These are phyloP conservation scores for Sturmia bella DNA, from an alignment of 2,888 invertebrate genomes.

Conservation along the genomic window DNA sequence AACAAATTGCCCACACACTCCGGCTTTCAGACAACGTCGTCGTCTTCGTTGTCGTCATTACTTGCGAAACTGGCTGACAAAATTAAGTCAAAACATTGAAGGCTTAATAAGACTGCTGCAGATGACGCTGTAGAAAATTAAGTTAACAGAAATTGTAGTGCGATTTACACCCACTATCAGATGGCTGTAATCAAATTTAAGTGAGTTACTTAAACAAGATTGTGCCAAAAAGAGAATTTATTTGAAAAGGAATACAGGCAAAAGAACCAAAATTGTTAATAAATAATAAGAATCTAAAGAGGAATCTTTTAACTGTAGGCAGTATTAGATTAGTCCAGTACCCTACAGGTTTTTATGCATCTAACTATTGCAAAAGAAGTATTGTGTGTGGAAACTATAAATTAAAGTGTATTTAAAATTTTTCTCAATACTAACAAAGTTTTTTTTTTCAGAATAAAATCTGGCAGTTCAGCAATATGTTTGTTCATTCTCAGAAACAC, in stretches of 20 bases:
- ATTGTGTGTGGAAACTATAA: too few relatives aligned
- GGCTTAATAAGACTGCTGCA: constrained; percentile 58
- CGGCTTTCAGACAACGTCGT: not conserved
- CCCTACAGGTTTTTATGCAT: not conserved
- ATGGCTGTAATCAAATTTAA: constrained; percentile 47
- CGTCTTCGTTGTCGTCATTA: not conserved
- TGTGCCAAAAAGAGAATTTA: constrained; percentile 15
- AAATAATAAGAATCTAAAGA: not conserved
- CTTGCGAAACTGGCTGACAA: constrained; percentile 45
- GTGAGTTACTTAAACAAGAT: constrained; percentile 32
- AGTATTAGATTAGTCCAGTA: not conserved
- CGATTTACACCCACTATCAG: constrained; percentile 74
- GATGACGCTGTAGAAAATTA: constrained; percentile 32
- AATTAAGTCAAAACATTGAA: constrained; percentile 69
- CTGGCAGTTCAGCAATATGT: too few relatives aligned
- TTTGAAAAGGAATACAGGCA: constrained; percentile 13
- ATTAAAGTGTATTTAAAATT: too few relatives aligned
- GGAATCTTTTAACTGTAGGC: not conserved
- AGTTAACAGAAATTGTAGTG: constrained; percentile 68
- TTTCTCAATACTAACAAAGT: too few relatives aligned
- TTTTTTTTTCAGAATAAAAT: too few relatives aligned
- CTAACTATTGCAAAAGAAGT: too few relatives aligned
- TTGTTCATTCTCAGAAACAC: too few relatives aligned
- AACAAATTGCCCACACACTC: constrained; percentile 63
- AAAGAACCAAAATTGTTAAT: not conserved